phyloP scores from a whole-genome alignment of 2,888 invertebrate genomes.

The Cosmopolites sordidus region DNA sequence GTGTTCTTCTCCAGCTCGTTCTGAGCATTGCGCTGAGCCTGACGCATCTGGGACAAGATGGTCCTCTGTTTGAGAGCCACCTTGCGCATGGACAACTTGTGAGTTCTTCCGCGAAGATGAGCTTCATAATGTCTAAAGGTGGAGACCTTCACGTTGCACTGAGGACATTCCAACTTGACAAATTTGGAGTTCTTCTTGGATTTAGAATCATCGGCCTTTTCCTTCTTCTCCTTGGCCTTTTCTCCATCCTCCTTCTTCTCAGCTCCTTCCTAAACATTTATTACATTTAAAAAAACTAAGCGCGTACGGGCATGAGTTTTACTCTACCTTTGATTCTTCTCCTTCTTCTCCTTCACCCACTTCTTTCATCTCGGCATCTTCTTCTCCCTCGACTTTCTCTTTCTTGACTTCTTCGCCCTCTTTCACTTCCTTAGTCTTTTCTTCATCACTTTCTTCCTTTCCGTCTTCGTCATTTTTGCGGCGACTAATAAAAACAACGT shows the following conservation, averaged over 20 bases:
- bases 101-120: constrained; percentile 65
- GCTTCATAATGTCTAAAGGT: constrained; percentile 72
- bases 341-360: constrained; percentile 35
- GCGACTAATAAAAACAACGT: neutral
- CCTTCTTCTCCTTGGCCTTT: constrained; percentile 52
- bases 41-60: constrained; percentile 62
- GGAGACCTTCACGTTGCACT: constrained; percentile 64
- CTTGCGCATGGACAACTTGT: constrained; percentile 68
- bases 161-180: constrained; percentile 72
- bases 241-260: constrained; percentile 42
- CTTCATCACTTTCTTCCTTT: constrained; percentile 42
- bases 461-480: constrained; percentile 32
- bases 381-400: constrained; percentile 38
- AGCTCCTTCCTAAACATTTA: constrained; percentile 14
- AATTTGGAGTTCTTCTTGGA: constrained; percentile 45
- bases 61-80: constrained; percentile 68
- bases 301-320: neutral
- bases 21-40: constrained; percentile 75
- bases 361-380: constrained; percentile 50
- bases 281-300: neutral
- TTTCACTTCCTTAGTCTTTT: constrained; percentile 30
- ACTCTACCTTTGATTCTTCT: neutral
- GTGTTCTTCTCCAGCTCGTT: constrained; percentile 67
- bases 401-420: constrained; percentile 29
- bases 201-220: constrained; percentile 31